These are phyloP conservation scores for Ficedula albicollis DNA, from an alignment of 2,797 vertebrate species.

Conservation along the genomic window DNA sequence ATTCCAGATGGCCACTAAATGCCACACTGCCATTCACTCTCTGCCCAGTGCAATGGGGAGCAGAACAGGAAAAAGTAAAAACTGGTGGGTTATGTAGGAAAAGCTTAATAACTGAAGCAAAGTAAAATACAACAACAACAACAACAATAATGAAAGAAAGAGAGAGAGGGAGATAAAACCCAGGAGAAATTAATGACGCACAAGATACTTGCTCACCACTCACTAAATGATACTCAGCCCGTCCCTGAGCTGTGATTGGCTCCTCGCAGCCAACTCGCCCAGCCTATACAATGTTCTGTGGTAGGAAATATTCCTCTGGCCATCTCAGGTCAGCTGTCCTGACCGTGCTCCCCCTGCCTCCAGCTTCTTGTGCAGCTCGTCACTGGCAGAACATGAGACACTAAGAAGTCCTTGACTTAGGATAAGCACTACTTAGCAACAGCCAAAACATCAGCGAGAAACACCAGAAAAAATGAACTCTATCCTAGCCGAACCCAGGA, in stretches of 20 bases:
- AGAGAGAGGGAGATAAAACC: neutral
- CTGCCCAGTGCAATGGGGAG: neutral
- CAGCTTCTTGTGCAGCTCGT: neutral
- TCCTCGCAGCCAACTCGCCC: neutral
- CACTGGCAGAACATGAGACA: neutral
- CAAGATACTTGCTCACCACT: neutral
- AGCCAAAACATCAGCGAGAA: neutral
- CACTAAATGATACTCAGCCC: accelerated
- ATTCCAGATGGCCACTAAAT: neutral
- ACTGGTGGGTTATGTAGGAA: neutral
- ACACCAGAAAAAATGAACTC: neutral
- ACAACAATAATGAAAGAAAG: neutral
- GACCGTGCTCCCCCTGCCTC: neutral
- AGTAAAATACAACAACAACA: neutral
- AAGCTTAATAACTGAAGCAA: neutral
- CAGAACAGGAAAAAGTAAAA: neutral
- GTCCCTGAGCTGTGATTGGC: accelerated
- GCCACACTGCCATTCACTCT: neutral
- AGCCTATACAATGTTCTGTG: accelerated
- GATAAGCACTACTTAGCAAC: neutral
- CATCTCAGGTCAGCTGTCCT: neutral
- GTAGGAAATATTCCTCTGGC: neutral
- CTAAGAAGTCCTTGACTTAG: neutral
- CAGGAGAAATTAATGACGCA: neutral
- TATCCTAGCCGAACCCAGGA: neutral